Percentiles rank a stretch among this genome's conserved stretches.
These are phyloP conservation scores for Silurus meridionalis DNA, from an alignment of 2,113 vertebrate species.

Conservation along the genomic window DNA sequence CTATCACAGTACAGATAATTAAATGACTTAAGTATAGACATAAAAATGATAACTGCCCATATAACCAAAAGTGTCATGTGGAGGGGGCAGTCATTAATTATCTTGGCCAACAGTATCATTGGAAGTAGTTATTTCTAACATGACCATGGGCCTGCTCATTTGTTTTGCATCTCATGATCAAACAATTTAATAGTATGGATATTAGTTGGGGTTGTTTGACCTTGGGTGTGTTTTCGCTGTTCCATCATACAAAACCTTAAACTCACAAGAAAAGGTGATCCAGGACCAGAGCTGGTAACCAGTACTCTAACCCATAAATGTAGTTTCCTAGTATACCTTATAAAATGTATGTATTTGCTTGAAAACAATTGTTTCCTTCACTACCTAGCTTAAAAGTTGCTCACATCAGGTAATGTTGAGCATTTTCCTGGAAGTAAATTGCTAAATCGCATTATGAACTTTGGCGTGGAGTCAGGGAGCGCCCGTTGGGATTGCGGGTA, in stretches of 20 bases:
- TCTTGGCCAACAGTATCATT: neutral
- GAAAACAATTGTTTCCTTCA: neutral
- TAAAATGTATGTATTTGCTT: neutral
- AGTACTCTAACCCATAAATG: neutral
- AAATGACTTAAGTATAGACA: slow-evolving; percentile 29
- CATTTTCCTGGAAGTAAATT: neutral
- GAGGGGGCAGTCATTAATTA: neutral
- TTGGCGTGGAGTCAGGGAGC: slow-evolving; percentile 54
- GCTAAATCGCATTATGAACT: slow-evolving; percentile 29
- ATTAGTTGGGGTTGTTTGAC: neutral
- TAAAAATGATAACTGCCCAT: neutral
- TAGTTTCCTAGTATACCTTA: neutral
- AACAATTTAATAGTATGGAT: neutral
- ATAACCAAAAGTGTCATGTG: neutral
- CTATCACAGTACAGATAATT: slow-evolving; percentile 65
- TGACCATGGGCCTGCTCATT: neutral
- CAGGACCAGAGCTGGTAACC: neutral
- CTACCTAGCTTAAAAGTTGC: neutral
- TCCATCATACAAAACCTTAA: neutral
- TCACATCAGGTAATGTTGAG: neutral
- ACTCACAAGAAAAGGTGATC: neutral
- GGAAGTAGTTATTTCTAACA: neutral
- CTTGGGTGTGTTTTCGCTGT: neutral
- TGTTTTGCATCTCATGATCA: neutral
- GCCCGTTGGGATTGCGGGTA: slow-evolving; percentile 61